A percentile compares a stretch with the other conserved stretches of the same genome.
phyloP scores from a whole-genome alignment of 1,140 invertebrate species.

The Pissodes strobi region DNA sequence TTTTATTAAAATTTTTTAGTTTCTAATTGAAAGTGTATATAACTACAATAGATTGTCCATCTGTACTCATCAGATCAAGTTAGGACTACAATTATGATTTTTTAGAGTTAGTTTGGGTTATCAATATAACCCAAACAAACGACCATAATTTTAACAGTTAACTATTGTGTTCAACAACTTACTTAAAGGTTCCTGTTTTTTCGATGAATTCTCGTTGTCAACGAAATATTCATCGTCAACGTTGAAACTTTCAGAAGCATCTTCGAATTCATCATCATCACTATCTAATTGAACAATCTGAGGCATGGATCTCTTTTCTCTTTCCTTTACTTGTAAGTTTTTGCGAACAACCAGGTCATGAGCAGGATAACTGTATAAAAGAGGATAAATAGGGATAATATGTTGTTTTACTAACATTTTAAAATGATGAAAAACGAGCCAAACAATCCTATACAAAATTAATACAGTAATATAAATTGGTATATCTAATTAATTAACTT shows the following conservation, averaged over 20 bases:
- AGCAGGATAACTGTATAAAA: conserved; percentile 60
- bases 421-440: too few relatives aligned
- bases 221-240: conserved; percentile 87
- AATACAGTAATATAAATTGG: too few relatives aligned
- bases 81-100: not conserved
- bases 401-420: too few relatives aligned
- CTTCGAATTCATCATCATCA: conserved; percentile 84
- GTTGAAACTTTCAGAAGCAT: conserved; percentile 76
- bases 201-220: conserved; percentile 69
- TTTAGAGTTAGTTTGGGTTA: not conserved
- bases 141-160: not conserved
- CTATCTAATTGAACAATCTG: conserved; percentile 57
- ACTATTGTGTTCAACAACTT: conserved; percentile 49
- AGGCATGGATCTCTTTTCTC: conserved; percentile 41
- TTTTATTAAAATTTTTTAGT: too few relatives aligned
- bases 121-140: not conserved
- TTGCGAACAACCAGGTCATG: conserved; percentile 70
- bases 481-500: too few relatives aligned
- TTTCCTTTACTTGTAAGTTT: conserved; percentile 56
- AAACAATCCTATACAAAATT: too few relatives aligned
- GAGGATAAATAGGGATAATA: not conserved
- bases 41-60: too few relatives aligned
- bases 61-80: too few relatives aligned
- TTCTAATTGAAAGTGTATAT: too few relatives aligned
- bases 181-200: conserved; percentile 78